Percentiles rank a stretch among this genome's conserved stretches.
Evolutionary conservation across 37 sponge, comb jelly and placozoan species (phyloP).

Genomic region (Hexactinellida sp.): DNA sequence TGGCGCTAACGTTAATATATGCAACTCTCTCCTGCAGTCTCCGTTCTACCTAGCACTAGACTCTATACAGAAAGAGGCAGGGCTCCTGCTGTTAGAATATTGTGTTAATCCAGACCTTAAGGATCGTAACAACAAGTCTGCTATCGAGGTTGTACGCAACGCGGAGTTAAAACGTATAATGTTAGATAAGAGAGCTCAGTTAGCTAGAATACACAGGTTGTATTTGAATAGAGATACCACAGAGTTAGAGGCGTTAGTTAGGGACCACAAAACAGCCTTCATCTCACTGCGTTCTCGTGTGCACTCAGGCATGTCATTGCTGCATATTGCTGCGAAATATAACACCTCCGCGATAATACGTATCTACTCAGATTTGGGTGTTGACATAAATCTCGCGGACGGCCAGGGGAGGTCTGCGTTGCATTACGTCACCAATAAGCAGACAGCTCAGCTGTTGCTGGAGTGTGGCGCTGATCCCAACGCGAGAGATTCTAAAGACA

Average conservation of each 20-base stretch:
- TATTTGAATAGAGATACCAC: background rate
- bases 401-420: background rate
- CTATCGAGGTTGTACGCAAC: background rate
- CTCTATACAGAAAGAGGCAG: slow-evolving; percentile 31
- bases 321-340: slow-evolving; percentile 5
- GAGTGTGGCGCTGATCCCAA: slow-evolving; percentile 1
- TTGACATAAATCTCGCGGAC: background rate
- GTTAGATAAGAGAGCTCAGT: background rate
- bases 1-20: slow-evolving; percentile 42
- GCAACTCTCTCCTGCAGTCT: slow-evolving; percentile 45
- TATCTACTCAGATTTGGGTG: background rate
- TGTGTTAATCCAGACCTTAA: background rate
- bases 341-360: background rate
- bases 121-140: background rate
- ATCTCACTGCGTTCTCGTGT: background rate
- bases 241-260: background rate
- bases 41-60: slow-evolving; percentile 60
- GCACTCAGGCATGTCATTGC: background rate
- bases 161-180: background rate
- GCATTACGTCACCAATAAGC: background rate
- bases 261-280: background rate
- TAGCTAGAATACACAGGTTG: background rate
- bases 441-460: background rate
- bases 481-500: background rate
- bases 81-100: background rate